Evolutionary conservation across 2,888 invertebrate species (phyloP).

Genomic region (Hymenopus coronatus): DNA sequence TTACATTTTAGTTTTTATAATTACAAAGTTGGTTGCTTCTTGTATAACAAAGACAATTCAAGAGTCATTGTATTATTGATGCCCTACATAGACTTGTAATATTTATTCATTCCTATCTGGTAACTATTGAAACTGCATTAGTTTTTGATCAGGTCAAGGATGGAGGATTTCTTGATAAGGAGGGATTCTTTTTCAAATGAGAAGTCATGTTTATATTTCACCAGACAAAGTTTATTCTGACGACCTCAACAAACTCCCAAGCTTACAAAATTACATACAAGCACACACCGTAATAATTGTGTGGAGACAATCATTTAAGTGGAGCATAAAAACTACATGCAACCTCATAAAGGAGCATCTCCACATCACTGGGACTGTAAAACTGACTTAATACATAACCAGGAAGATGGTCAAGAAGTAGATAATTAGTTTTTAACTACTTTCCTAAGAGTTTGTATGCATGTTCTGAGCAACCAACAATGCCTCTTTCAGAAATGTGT

Average conservation of each 20-base stretch:
- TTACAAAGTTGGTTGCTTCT: background rate
- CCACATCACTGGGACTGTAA: conserved; percentile 22
- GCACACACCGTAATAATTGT: conserved; percentile 37
- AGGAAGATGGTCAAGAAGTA: conserved; percentile 31
- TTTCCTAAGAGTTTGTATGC: conserved; percentile 25
- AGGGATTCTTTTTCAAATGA: background rate
- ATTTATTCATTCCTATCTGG: too few species aligned
- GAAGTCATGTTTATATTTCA: conserved; percentile 45
- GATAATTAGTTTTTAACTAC: conserved; percentile 28
- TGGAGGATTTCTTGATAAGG: background rate
- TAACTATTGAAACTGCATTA: background rate
- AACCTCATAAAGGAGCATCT: background rate
- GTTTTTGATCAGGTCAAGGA: background rate
- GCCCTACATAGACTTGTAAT: too few species aligned
- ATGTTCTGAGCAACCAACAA: conserved; percentile 16
- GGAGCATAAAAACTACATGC: background rate
- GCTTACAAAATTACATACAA: conserved; percentile 62
- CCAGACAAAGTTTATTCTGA: conserved; percentile 66
- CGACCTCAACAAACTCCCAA: conserved; percentile 71
- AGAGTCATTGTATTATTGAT: too few species aligned
- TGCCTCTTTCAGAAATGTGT: background rate
- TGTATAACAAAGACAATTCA: background rate
- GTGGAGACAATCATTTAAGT: conserved; percentile 1
- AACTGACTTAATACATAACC: conserved; percentile 28
- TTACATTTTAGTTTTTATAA: too few species aligned